Conservation (phyloP, 2,888 invertebrate species). For the Rhimphoctona megacephalus region DNA sequence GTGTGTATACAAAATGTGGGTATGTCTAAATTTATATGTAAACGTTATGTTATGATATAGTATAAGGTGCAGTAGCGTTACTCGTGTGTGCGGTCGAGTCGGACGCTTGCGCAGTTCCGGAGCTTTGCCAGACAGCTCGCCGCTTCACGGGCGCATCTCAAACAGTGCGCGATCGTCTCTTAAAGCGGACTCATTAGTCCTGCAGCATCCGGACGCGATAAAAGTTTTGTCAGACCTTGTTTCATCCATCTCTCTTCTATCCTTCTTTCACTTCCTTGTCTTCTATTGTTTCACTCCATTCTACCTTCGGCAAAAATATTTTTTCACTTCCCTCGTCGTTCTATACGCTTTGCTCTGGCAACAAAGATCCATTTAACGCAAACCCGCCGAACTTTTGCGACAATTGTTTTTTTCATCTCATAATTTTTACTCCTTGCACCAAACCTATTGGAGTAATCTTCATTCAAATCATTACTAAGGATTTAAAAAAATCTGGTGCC, state of each 20-base stretch:
- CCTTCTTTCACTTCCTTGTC: slow-evolving; percentile 11
- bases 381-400: background rate
- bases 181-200: slow-evolving; percentile 79
- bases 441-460: background rate
- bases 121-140: slow-evolving; percentile 79
- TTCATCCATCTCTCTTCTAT: slow-evolving; percentile 26
- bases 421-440: background rate
- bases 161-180: slow-evolving; percentile 80
- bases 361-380: background rate
- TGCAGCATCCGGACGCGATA: slow-evolving; percentile 74
- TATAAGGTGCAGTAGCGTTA: slow-evolving; percentile 58
- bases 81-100: slow-evolving; percentile 67
- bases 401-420: background rate
- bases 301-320: background rate
- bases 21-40: slow-evolving; percentile 29
- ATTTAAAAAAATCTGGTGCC: background rate
- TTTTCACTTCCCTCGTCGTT: background rate
- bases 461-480: background rate
- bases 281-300: background rate
- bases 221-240: slow-evolving; percentile 61
- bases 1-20: background rate
- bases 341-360: background rate
- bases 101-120: slow-evolving; percentile 80
- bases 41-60: slow-evolving; percentile 42
- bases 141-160: slow-evolving; percentile 80